Conservation (phyloP, 2,888 invertebrate species). For the Habroteleia sp. region DNA sequence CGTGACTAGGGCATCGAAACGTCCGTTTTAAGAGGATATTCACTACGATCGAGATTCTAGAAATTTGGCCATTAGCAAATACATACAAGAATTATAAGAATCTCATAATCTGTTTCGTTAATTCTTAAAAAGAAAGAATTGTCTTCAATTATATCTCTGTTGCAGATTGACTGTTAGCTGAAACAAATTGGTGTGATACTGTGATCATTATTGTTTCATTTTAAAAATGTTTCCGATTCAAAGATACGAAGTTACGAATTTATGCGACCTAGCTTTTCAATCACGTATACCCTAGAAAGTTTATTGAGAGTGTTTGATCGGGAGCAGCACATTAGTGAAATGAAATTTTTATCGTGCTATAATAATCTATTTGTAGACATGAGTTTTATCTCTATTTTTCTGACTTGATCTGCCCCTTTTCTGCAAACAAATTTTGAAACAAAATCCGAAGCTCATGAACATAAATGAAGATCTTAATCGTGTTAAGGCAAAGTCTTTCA, state of each 20-base stretch:
- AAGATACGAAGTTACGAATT: background rate
- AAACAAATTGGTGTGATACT: background rate
- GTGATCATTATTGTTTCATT: background rate
- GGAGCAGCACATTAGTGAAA: conserved; percentile 32
- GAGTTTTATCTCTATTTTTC: conserved; percentile 31
- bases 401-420: conserved; percentile 17
- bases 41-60: too few species aligned
- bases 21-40: too few species aligned
- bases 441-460: conserved; percentile 53
- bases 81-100: too few species aligned
- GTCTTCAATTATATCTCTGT: too few species aligned
- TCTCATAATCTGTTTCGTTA: too few species aligned
- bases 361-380: conserved; percentile 50
- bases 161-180: too few species aligned
- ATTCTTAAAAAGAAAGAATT: too few species aligned
- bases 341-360: conserved; percentile 45
- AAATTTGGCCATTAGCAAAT: too few species aligned
- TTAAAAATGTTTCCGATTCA: background rate
- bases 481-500: conserved; percentile 43
- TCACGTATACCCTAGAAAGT: conserved; percentile 2
- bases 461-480: conserved; percentile 43
- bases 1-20: too few species aligned
- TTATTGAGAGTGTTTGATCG: conserved; percentile 22
- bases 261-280: conserved; percentile 3
- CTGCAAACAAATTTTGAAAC: conserved; percentile 51